phyloP scores from a whole-genome alignment of 37 sponge, comb jelly and placozoan species.

The Beroe forskalii region DNA sequence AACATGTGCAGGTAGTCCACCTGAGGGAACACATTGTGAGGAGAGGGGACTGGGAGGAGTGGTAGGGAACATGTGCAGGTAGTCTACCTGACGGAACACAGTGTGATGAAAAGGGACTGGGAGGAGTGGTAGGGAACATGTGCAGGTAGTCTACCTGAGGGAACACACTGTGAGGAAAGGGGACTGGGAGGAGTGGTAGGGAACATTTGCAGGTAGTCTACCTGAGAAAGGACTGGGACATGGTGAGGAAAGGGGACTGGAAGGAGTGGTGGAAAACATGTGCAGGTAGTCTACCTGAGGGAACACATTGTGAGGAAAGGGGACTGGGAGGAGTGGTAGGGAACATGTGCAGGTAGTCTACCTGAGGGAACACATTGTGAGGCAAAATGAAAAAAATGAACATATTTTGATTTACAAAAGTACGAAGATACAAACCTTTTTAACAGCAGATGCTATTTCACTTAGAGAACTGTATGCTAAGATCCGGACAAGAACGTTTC shows the following conservation, averaged over 20 bases:
- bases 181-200: too few relatives aligned
- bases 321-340: conserved; percentile 5
- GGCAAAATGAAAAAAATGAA: too few relatives aligned
- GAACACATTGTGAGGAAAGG: background rate
- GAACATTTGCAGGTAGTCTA: too few relatives aligned
- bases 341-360: conserved; percentile 27
- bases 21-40: too few relatives aligned
- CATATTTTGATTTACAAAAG: background rate
- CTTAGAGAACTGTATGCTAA: conserved; percentile 34
- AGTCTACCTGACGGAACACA: too few relatives aligned
- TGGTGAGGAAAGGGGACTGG: too few relatives aligned
- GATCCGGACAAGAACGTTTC: conserved; percentile 17
- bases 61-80: too few relatives aligned
- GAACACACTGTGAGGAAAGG: too few relatives aligned
- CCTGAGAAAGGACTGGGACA: too few relatives aligned
- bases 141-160: conserved; percentile 7
- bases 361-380: background rate
- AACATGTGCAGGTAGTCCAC: conserved; percentile 14
- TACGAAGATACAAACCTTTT: conserved; percentile 4
- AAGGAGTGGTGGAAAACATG: conserved; percentile 21
- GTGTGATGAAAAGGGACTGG: background rate
- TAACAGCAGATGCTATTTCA: conserved; percentile 14
- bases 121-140: background rate
- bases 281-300: conserved; percentile 29
- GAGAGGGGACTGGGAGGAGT: too few relatives aligned